These are phyloP conservation scores for Poecilia wingei DNA, from an alignment of 2,797 vertebrate genomes.

Conservation along the genomic window DNA sequence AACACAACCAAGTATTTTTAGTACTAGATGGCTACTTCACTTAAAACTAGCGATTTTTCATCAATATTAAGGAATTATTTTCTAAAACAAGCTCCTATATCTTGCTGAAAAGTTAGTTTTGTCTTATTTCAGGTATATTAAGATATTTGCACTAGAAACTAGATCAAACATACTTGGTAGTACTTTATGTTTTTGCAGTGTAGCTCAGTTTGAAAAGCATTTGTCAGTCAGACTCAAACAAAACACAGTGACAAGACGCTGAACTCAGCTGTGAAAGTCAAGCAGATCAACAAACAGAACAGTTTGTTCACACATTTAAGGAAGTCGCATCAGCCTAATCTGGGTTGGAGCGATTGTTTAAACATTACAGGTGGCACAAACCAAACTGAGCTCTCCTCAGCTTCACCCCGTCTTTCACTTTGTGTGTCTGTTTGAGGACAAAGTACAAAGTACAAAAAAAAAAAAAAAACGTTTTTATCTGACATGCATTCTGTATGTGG, in stretches of 20 bases:
- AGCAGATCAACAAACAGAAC: not conserved
- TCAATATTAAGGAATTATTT: no score
- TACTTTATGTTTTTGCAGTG: no score
- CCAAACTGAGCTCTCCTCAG: not conserved
- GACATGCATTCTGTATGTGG: not conserved
- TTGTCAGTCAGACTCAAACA: constrained; percentile 3
- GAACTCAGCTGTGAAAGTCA: constrained; percentile 4
- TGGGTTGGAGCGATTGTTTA: not conserved
- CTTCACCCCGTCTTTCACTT: not conserved
- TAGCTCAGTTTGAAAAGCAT: not conserved
- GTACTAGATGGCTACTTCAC: no score
- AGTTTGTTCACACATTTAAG: constrained; percentile 28
- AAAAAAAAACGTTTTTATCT: not conserved
- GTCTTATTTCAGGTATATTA: no score
- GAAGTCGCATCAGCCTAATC: constrained; percentile 5
- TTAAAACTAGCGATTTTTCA: no score
- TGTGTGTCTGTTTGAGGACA: not conserved
- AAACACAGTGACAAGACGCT: not conserved
- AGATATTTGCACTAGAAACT: no score
- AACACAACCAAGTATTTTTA: no score
- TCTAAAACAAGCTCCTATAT: no score
- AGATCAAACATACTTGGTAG: no score
- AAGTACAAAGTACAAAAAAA: not conserved
- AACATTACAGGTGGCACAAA: not conserved
- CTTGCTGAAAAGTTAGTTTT: no score